Percentiles rank a stretch among this genome's conserved stretches.
These are phyloP conservation scores for Tapera naevia DNA, from an alignment of 2,797 vertebrate genomes.

Conservation along the genomic window DNA sequence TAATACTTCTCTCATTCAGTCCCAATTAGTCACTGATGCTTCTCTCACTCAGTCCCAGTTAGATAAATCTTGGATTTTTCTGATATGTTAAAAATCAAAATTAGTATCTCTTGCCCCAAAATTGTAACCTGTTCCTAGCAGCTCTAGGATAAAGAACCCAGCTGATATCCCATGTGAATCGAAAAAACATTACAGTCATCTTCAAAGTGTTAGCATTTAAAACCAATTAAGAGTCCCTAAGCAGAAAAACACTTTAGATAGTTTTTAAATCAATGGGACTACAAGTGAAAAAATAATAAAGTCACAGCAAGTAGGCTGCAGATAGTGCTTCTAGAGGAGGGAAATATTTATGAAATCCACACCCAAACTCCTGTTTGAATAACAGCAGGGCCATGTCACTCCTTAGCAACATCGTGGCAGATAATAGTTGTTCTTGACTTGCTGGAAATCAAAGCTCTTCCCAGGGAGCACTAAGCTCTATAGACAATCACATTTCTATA, in stretches of 20 bases:
- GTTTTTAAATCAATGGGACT: not conserved
- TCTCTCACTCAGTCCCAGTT: not conserved
- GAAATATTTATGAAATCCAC: not conserved
- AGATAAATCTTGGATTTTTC: not conserved
- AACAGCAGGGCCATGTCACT: not conserved
- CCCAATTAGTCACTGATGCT: not conserved
- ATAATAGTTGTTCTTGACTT: not conserved
- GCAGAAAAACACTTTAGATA: not conserved
- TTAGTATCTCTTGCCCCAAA: not conserved
- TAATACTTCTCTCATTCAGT: not conserved
- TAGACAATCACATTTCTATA: not conserved
- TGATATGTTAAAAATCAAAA: not conserved
- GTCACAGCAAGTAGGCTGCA: not conserved
- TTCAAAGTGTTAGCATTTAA: not conserved
- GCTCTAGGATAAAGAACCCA: not conserved
- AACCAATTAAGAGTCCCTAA: not conserved
- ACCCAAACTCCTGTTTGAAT: not conserved
- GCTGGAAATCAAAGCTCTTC: not conserved
- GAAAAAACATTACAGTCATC: not conserved
- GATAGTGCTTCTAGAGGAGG: not conserved
- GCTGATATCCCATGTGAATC: not conserved
- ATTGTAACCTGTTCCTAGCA: not conserved
- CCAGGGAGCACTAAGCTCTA: not conserved
- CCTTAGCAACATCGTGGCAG: not conserved
- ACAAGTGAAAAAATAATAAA: not conserved